These are phyloP conservation scores for Delphinus delphis DNA, from an alignment of 2,113 vertebrate species.

Conservation along the genomic window DNA sequence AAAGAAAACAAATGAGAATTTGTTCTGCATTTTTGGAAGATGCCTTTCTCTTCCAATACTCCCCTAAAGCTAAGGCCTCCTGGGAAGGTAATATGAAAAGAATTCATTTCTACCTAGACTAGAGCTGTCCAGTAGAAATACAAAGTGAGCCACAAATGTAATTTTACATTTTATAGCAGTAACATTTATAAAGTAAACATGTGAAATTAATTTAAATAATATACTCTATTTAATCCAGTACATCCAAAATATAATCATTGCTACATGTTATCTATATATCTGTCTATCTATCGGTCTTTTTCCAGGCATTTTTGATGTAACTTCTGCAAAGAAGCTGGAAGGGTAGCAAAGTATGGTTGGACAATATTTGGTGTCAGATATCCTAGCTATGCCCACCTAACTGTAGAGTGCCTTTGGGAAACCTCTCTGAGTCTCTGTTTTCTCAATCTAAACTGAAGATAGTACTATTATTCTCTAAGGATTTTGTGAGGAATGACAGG, in stretches of 20 bases:
- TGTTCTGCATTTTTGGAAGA: conserved; percentile 44
- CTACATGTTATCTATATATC: background rate
- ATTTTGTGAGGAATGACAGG: background rate
- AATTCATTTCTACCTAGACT: background rate
- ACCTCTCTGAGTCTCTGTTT: background rate
- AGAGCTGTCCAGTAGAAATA: background rate
- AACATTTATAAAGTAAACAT: background rate
- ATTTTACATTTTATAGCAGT: background rate
- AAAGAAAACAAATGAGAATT: conserved; percentile 37
- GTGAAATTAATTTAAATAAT: background rate
- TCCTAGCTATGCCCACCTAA: background rate
- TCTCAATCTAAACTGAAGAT: background rate
- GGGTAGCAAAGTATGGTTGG: background rate
- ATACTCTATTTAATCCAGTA: background rate
- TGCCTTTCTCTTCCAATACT: background rate
- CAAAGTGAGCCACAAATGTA: background rate
- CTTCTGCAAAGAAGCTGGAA: background rate
- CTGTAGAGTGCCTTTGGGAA: background rate
- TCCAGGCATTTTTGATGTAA: background rate
- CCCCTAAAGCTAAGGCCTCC: background rate
- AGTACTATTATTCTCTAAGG: background rate
- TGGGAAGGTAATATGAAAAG: background rate
- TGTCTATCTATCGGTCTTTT: background rate
- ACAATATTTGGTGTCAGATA: background rate
- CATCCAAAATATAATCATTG: background rate